Evolutionary conservation across 2,113 vertebrate species (phyloP).

Genomic region (Stigmatopora argus): DNA sequence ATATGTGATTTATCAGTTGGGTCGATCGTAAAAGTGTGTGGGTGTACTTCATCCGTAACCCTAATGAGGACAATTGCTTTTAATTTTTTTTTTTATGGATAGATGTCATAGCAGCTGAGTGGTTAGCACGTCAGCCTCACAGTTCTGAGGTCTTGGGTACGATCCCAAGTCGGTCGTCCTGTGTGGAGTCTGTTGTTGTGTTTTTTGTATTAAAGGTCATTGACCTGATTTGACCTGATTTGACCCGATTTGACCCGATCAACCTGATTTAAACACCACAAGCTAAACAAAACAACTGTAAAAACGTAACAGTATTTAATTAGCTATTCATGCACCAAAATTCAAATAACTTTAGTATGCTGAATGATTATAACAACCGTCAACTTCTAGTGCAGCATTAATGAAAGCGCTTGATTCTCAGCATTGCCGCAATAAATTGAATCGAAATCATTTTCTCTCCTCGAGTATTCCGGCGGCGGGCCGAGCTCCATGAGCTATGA

Average conservation of each 20-base stretch:
- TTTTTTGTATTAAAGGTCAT: neutral
- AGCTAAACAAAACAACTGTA: neutral
- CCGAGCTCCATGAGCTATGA: slow-evolving; percentile 63
- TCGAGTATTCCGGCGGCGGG: slow-evolving; percentile 35
- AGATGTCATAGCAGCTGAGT: too few relatives aligned
- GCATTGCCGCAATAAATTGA: neutral
- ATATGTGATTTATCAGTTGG: too few relatives aligned
- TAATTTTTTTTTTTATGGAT: too few relatives aligned
- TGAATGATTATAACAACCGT: neutral
- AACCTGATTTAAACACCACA: neutral
- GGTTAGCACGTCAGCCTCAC: too few relatives aligned
- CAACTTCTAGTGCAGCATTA: neutral
- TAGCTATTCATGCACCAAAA: neutral
- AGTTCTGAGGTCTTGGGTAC: too few relatives aligned
- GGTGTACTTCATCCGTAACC: too few relatives aligned
- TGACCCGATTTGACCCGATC: too few relatives aligned
- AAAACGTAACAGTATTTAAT: neutral
- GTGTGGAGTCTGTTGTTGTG: neutral
- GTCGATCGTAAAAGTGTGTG: too few relatives aligned
- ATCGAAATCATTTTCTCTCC: slow-evolving; percentile 19
- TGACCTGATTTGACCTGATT: too few relatives aligned
- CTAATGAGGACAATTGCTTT: too few relatives aligned
- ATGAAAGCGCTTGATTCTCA: neutral
- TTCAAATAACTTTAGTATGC: neutral
- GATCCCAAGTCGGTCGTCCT: too few relatives aligned